Base-by-base conservation (phyloP, 2,113 vertebrate species). In the Coracopsis vasa region DNA sequence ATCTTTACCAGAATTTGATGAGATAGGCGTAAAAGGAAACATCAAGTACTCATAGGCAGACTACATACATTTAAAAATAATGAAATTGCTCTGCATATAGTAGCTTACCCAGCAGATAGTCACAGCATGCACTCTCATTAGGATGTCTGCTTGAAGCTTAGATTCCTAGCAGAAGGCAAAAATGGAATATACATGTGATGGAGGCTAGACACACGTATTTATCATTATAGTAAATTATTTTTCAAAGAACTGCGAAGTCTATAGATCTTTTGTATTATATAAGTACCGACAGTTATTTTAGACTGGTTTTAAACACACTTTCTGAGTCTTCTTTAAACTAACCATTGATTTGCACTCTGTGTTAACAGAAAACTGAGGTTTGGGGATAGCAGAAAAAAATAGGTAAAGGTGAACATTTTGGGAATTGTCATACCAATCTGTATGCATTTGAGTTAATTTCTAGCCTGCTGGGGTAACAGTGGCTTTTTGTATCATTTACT, bases 71-170 rank as follows among this genome's bases (percentile, higher is more conserved):
- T 97, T 97, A 97, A 97, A 98, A 97, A 98, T 97, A 98, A 98
- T 97, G 96, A 98, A 98, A 97, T 87, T 94, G 71, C 94, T 96
- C 87, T 96, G 77, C 89, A 84, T 93, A 96, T 53, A 97, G 94
- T 90, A 96, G 95, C 96, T 98, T 97, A 98, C 81, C 85, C 81
- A 96, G 97, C 97, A 98, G 97, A 98, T 98, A 97, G 97, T 96
- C 97, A 94, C 98, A 98, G 98, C 96, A 80, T 97, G 98, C 8
- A 73, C 65, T 75, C 97, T 98, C 96, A 97, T 98, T 98, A 98
- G 93, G 90, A 90, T 94, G 81, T 93, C 96, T 97, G 91, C 94
- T 97, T 96, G 95, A 98, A 98, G 86, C 85, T 96, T 95, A 91
- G 83, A 97, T 73, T 87, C 88, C 97, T 96, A 94, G 77, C 85